A percentile compares a stretch with the other conserved stretches of the same genome.
Conservation (phyloP, 2,797 vertebrate genomes). For the Hippocampus kuda region DNA sequence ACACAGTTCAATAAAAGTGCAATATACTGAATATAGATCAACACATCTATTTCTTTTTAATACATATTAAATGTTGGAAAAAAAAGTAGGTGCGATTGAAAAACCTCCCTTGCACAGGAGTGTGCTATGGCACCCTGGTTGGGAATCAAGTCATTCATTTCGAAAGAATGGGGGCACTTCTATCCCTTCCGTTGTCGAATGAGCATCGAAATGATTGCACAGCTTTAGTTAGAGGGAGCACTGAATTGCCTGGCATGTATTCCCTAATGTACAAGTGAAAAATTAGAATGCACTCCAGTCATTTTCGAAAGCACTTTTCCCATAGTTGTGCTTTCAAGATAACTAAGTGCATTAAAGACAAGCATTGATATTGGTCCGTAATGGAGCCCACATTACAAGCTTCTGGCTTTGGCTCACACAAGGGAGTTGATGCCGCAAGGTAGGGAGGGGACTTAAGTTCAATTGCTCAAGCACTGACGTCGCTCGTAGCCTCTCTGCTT, state of each 20-base stretch:
- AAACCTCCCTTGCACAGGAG: background rate
- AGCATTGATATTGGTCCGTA: slow-evolving; percentile 28
- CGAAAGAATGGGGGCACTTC: background rate
- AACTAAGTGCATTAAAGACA: slow-evolving; percentile 26
- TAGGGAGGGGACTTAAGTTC: slow-evolving; percentile 51
- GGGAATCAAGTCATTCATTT: background rate
- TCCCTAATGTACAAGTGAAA: slow-evolving; percentile 15
- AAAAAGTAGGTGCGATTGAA: background rate
- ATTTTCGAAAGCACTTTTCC: slow-evolving; percentile 25
- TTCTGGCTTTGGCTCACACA: slow-evolving; percentile 28
- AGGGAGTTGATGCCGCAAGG: slow-evolving; percentile 26
- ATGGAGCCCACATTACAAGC: slow-evolving; percentile 27
- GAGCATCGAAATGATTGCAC: slow-evolving; percentile 5
- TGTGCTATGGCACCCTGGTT: background rate
- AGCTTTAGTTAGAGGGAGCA: background rate
- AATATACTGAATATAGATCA: background rate
- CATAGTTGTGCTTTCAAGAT: slow-evolving; percentile 39
- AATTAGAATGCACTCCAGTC: slow-evolving; percentile 19
- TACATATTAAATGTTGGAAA: background rate
- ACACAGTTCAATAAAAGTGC: too few relatives aligned
- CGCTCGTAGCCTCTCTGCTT: slow-evolving; percentile 20
- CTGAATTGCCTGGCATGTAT: slow-evolving; percentile 8
- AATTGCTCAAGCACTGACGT: slow-evolving; percentile 48
- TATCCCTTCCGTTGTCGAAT: slow-evolving; percentile 1
- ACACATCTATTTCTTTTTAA: background rate